Evolutionary conservation across 2,113 vertebrate species (phyloP), one percentile per base, ranked within the genome.

Genomic region (Gopherus flavomarginatus): DNA sequence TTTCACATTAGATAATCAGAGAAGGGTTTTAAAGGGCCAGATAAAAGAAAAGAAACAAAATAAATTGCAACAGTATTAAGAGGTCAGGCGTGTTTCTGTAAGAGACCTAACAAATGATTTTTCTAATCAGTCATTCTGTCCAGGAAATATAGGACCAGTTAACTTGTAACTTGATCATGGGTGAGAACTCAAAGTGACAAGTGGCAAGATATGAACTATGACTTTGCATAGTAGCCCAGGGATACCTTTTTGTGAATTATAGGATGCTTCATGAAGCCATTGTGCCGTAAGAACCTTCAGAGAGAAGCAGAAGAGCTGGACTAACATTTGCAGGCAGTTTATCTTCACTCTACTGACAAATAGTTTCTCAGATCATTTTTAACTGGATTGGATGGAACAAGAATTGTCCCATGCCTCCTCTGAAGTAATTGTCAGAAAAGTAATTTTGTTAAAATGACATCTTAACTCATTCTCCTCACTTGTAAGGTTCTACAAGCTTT

Each of bases 171-270:
- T 26, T 26, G 29, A 22, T 22, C 81, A 5, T 10, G 47, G 42
- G 26, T 81, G 21, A 17, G 92, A 89, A 90, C 93, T 22, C 16
- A 85, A 94, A 87, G 4, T 65, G 62, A 65, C 11, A 5, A 81
- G 89, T 86, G 9, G 7, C 92, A 75, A 81, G 89, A 10, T 90
- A 65, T 89, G 81, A 92, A 90, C 90, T 89, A 50, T 57, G 81
- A 93, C 53, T 62, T 62, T 94, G 57, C 35, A 49, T 89, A 92
- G n/a, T 16, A 84, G 81, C 17, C 13, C n/a, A 82, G 52, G 27
- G 12, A 5, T 31, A 62, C 27, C 59, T 29, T 29, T 62, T 31
- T 62, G 59, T 62, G 59, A 57, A 27, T 57, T 26, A 14, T 31
- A 29, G 59, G 29, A 14, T 62, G 59, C 12, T 62, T 31, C 59